Percentiles rank a stretch among this genome's conserved stretches.
These are phyloP conservation scores for Sympetrum striolatum DNA, from an alignment of 2,888 invertebrate species.

Conservation along the genomic window DNA sequence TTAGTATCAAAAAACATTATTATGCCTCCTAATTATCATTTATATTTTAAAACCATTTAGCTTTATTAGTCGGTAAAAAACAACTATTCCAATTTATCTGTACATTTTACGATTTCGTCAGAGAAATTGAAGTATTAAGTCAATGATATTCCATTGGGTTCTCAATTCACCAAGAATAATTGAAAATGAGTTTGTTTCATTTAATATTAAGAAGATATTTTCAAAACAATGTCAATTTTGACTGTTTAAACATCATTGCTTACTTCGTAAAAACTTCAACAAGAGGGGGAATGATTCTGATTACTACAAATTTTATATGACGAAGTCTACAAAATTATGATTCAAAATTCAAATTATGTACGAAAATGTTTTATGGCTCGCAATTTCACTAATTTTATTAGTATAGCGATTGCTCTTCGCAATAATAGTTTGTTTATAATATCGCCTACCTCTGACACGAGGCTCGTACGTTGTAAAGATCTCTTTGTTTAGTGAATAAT, in stretches of 20 bases:
- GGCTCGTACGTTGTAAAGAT: too few species aligned
- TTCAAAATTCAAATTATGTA: neutral
- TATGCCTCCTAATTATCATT: neutral
- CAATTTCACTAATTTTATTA: neutral
- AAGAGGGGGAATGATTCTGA: neutral
- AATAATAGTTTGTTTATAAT: neutral
- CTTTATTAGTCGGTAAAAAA: neutral
- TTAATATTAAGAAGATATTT: too few species aligned
- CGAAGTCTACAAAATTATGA: neutral
- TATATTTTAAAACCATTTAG: neutral
- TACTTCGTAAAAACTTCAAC: neutral
- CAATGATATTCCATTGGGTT: neutral
- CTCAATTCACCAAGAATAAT: neutral
- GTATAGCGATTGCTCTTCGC: neutral
- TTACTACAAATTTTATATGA: neutral
- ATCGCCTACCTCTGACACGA: neutral
- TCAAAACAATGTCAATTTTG: too few species aligned
- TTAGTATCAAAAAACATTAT: conserved; percentile 38
- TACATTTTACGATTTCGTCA: neutral
- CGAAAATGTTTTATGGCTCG: neutral
- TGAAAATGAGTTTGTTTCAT: neutral
- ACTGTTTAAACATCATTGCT: too few species aligned
- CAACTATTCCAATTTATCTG: neutral
- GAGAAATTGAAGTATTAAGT: neutral
- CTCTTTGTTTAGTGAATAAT: too few species aligned